A percentile compares a stretch with the other conserved stretches of the same genome.
Conservation (phyloP, 2,888 invertebrate genomes). For the Rhamphomyia laevipes region DNA sequence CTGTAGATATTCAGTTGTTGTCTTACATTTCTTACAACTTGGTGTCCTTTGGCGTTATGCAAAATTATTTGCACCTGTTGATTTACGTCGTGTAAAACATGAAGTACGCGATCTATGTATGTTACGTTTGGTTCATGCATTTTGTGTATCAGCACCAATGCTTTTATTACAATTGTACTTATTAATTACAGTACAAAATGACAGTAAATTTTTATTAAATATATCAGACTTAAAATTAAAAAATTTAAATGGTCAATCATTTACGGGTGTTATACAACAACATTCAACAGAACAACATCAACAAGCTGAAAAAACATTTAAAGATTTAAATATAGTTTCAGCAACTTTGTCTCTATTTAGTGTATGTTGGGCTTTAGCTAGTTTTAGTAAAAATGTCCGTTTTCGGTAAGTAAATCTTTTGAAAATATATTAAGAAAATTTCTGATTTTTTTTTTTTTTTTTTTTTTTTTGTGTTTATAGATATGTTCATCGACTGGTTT, state of each 20-base stretch:
- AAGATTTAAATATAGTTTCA: constrained; percentile 68
- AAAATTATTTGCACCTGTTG: constrained; percentile 70
- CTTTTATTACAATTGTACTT: constrained; percentile 69
- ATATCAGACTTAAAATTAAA: constrained; percentile 22
- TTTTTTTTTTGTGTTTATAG: not conserved
- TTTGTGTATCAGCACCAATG: constrained; percentile 82
- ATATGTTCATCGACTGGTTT: constrained; percentile 67
- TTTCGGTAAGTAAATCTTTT: constrained; percentile 42
- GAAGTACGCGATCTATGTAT: constrained; percentile 67
- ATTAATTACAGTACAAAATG: constrained; percentile 40
- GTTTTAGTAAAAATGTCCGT: constrained; percentile 78
- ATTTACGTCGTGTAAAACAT: constrained; percentile 68
- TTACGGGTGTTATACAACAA: constrained; percentile 13
- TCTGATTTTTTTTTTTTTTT: no score
- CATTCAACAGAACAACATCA: constrained; percentile 18
- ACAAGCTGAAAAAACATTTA: constrained; percentile 43
- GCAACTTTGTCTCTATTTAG: constrained; percentile 71
- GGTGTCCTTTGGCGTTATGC: constrained; percentile 75
- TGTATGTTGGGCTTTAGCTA: constrained; percentile 83
- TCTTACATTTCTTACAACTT: constrained; percentile 54
- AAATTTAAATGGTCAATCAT: constrained; percentile 16
- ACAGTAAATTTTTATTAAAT: constrained; percentile 19
- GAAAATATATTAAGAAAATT: not conserved
- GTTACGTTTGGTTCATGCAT: constrained; percentile 73
- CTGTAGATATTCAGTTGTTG: constrained; percentile 38